These are phyloP conservation scores for Hybognathus amarus DNA, from an alignment of 2,797 vertebrate species.

Conservation along the genomic window DNA sequence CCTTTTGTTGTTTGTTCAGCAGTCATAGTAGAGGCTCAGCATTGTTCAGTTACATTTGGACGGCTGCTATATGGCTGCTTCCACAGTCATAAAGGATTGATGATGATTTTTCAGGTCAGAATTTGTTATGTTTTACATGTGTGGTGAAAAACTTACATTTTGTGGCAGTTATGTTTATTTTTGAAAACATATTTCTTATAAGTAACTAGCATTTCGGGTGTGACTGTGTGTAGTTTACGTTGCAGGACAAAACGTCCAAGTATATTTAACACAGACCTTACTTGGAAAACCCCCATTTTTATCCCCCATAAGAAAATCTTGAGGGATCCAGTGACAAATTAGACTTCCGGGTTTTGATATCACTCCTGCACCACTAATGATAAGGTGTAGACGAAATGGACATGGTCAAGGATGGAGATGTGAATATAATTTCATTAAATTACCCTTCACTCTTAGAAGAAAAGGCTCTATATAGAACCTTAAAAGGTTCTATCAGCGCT, in stretches of 20 bases:
- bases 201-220: background rate
- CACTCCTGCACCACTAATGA: background rate
- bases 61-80: background rate
- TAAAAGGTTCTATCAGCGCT: too few species aligned
- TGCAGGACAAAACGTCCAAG: too few species aligned
- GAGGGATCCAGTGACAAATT: background rate
- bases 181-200: background rate
- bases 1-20: slow-evolving; percentile 25
- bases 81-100: background rate
- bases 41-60: background rate
- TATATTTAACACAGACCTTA: too few species aligned
- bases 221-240: background rate
- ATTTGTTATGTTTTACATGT: background rate
- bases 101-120: background rate
- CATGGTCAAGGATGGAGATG: background rate
- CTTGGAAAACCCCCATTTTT: too few species aligned
- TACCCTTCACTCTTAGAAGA: too few species aligned
- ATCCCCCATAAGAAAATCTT: too few species aligned
- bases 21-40: slow-evolving; percentile 9
- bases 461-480: too few species aligned
- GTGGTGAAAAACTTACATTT: background rate
- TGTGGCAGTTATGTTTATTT: background rate
- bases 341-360: background rate
- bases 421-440: background rate
- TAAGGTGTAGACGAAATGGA: background rate